These are phyloP conservation scores for Cephus rjabovi DNA, from an alignment of 2,888 invertebrate genomes.

Conservation along the genomic window DNA sequence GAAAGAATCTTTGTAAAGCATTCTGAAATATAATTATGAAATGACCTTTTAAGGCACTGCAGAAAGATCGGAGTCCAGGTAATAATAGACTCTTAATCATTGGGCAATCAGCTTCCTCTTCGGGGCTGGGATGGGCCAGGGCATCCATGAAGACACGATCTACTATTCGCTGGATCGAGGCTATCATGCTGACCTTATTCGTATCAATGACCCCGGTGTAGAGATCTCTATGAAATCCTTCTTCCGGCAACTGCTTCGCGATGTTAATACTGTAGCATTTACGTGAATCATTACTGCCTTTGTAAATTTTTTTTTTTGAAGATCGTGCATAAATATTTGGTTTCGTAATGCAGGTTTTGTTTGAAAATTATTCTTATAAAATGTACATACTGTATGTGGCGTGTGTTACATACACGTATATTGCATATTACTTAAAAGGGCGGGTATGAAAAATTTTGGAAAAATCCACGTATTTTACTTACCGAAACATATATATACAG, in stretches of 20 bases:
- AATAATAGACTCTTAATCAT: slow-evolving; percentile 86
- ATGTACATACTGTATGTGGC: neutral
- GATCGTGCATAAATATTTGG: neutral
- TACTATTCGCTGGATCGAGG: slow-evolving; percentile 88
- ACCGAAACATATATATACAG: slow-evolving; percentile 86
- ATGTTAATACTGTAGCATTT: slow-evolving; percentile 72
- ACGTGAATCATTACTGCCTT: neutral
- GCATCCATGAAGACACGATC: slow-evolving; percentile 93
- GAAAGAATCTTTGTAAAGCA: neutral
- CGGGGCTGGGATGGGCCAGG: slow-evolving; percentile 81
- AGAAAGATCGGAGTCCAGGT: slow-evolving; percentile 86
- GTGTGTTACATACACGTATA: too few relatives aligned
- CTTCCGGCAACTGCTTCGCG: slow-evolving; percentile 87
- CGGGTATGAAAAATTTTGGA: neutral
- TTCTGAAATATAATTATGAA: neutral
- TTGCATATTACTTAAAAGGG: neutral
- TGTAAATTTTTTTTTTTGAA: neutral
- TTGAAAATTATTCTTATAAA: too few relatives aligned
- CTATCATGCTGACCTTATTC: slow-evolving; percentile 82
- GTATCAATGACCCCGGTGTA: slow-evolving; percentile 87
- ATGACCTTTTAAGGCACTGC: slow-evolving; percentile 86
- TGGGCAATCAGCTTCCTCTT: slow-evolving; percentile 86
- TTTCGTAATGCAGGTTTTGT: too few relatives aligned
- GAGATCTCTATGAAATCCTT: slow-evolving; percentile 87
- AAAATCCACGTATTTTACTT: slow-evolving; percentile 20